Conservation (phyloP, 2,888 invertebrate species). For the Beris morrisii region DNA sequence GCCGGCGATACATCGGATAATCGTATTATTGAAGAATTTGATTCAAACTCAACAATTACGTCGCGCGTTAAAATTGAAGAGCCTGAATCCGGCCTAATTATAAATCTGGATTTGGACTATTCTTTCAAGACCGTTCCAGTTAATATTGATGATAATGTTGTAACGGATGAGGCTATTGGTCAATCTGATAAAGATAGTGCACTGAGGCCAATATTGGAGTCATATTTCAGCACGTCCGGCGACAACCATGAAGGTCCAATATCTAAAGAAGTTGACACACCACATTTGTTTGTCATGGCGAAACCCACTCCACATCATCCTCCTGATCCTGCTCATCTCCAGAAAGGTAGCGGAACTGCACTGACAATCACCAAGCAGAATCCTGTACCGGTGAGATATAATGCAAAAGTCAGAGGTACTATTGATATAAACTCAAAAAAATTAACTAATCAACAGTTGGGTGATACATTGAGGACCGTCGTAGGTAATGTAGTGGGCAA, state of each 20-base stretch:
- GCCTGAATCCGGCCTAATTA: neutral
- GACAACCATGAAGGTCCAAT: too few relatives aligned
- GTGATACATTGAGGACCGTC: neutral
- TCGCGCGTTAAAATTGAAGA: constrained; percentile 6
- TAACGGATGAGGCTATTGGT: neutral
- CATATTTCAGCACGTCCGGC: too few relatives aligned
- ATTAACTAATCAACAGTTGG: neutral
- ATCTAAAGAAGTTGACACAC: too few relatives aligned
- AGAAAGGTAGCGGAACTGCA: too few relatives aligned
- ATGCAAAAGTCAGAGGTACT: constrained; percentile 7
- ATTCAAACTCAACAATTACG: neutral
- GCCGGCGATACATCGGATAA: neutral
- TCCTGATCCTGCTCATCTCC: too few relatives aligned
- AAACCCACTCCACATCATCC: too few relatives aligned
- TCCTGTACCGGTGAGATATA: neutral
- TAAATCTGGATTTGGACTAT: constrained; percentile 12
- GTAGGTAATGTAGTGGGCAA: neutral
- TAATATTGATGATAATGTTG: neutral
- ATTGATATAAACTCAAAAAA: neutral
- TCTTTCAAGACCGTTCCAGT: neutral
- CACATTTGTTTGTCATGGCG: too few relatives aligned
- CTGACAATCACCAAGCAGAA: neutral
- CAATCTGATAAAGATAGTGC: too few relatives aligned
- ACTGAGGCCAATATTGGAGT: too few relatives aligned
- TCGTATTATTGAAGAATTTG: neutral